Conservation (phyloP, 2,113 vertebrate species). For the Nycticebus coucang region DNA sequence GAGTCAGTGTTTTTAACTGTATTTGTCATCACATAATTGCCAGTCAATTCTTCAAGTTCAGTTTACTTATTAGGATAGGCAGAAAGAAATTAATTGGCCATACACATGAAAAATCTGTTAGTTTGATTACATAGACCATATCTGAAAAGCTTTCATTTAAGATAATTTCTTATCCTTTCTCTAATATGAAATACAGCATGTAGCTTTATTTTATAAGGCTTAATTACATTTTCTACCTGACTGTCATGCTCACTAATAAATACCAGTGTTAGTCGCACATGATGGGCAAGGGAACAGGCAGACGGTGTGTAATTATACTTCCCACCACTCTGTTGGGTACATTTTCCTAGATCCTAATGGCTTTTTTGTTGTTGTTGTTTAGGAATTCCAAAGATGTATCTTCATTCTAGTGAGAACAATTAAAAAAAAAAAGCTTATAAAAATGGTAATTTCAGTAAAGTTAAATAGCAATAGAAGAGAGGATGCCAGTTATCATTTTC, state of each 20-base stretch:
- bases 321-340: neutral
- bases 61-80: neutral
- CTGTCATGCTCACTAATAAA: neutral
- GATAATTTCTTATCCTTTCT: neutral
- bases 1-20: neutral
- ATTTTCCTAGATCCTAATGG: neutral
- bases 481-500: neutral
- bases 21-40: neutral
- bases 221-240: neutral
- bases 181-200: neutral
- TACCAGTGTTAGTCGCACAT: neutral
- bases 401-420: neutral
- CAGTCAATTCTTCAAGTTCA: neutral
- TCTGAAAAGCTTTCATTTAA: neutral
- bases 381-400: neutral
- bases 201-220: neutral
- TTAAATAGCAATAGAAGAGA: neutral
- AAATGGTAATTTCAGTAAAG: neutral
- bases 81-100: neutral
- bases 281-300: neutral
- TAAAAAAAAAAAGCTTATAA: neutral
- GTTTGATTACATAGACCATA: neutral
- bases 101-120: neutral
- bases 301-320: neutral
- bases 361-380: neutral